A percentile compares a stretch with the other conserved stretches of the same genome.
phyloP scores from a whole-genome alignment of 2,113 vertebrate genomes.

The Mormyrus lacerda region DNA sequence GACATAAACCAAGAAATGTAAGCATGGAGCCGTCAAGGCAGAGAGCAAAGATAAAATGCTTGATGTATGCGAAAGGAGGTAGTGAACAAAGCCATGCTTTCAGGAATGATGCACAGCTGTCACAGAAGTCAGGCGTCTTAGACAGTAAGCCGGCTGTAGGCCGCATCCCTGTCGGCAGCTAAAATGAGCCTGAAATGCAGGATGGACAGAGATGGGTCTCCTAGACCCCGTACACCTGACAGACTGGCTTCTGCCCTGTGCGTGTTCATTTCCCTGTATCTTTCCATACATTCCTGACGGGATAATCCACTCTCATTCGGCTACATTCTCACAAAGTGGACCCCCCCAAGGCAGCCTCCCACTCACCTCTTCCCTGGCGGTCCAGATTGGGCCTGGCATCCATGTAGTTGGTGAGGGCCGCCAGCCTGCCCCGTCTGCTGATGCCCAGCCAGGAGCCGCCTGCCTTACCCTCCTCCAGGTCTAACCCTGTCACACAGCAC shows the following conservation, averaged over 20 bases:
- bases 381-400: conserved; percentile 67
- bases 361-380: conserved; percentile 79
- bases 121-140: not conserved
- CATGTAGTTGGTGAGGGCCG: conserved; percentile 89
- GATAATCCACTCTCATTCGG: not conserved
- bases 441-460: conserved; percentile 94
- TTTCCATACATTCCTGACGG: not conserved
- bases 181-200: no score
- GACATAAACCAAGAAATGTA: not conserved
- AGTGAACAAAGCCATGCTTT: not conserved
- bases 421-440: conserved; percentile 80
- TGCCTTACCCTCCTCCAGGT: conserved; percentile 86
- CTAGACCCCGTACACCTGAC: not conserved
- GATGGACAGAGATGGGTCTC: no score
- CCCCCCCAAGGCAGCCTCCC: not conserved
- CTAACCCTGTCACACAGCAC: conserved; percentile 65
- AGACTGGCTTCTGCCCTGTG: not conserved
- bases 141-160: no score
- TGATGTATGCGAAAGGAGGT: not conserved
- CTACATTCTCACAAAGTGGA: not conserved
- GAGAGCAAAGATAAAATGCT: not conserved
- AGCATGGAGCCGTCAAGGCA: not conserved
- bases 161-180: no score
- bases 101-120: not conserved
- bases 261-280: not conserved